Evolutionary conservation across 2,888 invertebrate genomes (phyloP), one percentile per base, ranked within the genome.

Genomic region (Unio pictorum): DNA sequence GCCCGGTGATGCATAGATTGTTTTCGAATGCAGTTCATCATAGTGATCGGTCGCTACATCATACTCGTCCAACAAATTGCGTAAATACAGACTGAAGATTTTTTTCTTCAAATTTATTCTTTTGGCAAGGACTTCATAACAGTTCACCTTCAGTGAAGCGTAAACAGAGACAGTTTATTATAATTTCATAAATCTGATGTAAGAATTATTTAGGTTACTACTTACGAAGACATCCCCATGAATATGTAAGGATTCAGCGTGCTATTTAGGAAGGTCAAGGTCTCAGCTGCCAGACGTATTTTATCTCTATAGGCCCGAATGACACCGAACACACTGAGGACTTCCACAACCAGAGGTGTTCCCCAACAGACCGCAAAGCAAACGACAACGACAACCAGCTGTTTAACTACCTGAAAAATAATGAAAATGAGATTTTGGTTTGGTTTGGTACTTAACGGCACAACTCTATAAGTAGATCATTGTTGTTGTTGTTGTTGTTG

Each of bases 161-260:
- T 45, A 45, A 45, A 45, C 11, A 11, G 11, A 45, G 15, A 45
- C 11, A 11, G 7, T 7, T 34, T 34, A 11, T 11, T 0, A 45
- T 11, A 45, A 45, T 45, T 11, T 2, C 3, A 45, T 45, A 3
- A 45, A 45, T 45, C 45, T 11, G 15, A 45, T 45, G 45, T 45
- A 45, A 45, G 11, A 45, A 15, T 45, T 45, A 2, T 45, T 45
- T 11, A 59, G 18, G 18, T 18, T 61, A 5, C 20, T 56, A 78
- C 77, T 79, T 71, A 80, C 80, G 76, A 72, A 15, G 80, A 80
- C 74, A 80, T 76, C 1, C 71, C 69, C 71, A 80, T 80, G 69
- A 78, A 80, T 59, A 80, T 63, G 59, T 76, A 75, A 7, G 80
- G 80, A 58, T 78, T 78, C 26, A 76, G 57, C n/a, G 76, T 68